Percentiles rank a stretch among this genome's conserved stretches.
These are phyloP conservation scores for Oreocharis arfaki DNA, from an alignment of 2,113 vertebrate genomes.

Conservation along the genomic window DNA sequence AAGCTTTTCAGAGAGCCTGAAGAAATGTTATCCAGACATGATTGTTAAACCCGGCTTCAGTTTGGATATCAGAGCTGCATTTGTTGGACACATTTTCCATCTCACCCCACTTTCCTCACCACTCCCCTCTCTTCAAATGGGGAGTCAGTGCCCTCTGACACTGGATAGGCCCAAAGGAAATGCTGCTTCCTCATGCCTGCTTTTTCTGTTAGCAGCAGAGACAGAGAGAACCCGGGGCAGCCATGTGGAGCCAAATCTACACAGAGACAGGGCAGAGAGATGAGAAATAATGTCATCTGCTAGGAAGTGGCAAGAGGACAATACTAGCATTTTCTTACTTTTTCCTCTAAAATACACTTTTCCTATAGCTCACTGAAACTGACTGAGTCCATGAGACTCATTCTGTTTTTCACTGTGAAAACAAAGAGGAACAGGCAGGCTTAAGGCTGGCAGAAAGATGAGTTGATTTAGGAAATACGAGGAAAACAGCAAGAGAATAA, in stretches of 20 bases:
- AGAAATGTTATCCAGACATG: not conserved
- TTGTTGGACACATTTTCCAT: rapidly evolving
- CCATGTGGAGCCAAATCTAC: not conserved
- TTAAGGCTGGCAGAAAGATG: not conserved
- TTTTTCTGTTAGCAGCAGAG: not conserved
- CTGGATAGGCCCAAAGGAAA: not conserved
- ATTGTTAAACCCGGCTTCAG: not conserved
- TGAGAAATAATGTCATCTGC: not conserved
- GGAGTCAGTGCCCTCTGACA: not conserved
- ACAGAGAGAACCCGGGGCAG: not conserved
- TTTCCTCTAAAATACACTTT: not conserved
- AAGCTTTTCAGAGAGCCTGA: not conserved
- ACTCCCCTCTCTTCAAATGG: not conserved
- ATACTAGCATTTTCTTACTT: not conserved
- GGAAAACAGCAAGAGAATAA: not conserved
- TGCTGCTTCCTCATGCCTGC: not conserved
- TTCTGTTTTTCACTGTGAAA: not conserved
- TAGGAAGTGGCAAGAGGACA: not conserved
- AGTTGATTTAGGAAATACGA: not conserved
- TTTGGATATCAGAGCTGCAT: not conserved
- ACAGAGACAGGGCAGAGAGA: not conserved
- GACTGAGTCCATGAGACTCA: not conserved
- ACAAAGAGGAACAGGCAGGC: not conserved
- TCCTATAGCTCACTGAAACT: not conserved
- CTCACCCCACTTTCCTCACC: not conserved